Conservation (phyloP, 2,888 invertebrate species). For the Zele albiditarsus region DNA sequence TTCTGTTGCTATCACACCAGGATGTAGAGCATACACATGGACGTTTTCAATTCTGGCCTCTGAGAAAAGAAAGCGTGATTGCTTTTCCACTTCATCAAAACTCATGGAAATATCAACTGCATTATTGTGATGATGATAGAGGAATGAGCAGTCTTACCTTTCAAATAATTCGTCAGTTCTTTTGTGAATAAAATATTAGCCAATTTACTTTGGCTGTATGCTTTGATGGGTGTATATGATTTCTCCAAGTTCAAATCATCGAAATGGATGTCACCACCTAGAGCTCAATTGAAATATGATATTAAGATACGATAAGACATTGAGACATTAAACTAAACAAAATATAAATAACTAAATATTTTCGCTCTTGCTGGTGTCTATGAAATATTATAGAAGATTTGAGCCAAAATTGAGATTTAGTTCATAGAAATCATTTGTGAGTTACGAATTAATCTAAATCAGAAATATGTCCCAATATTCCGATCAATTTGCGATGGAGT, state of each 20-base stretch:
- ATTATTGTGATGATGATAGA: too few relatives aligned
- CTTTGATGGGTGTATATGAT: constrained; percentile 78
- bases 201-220: constrained; percentile 86
- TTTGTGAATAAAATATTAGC: constrained; percentile 85
- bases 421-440: too few relatives aligned
- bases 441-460: too few relatives aligned
- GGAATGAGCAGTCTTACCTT: constrained; percentile 73
- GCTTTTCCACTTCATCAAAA: too few relatives aligned
- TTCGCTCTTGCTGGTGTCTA: too few relatives aligned
- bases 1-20: constrained; percentile 85
- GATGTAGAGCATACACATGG: constrained; percentile 82
- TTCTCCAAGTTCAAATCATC: constrained; percentile 83
- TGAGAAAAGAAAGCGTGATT: constrained; percentile 29
- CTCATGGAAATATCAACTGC: too few relatives aligned
- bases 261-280: constrained; percentile 77
- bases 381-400: too few relatives aligned
- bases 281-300: constrained; percentile 52
- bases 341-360: neutral
- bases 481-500: constrained; percentile 47
- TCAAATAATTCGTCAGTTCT: constrained; percentile 79
- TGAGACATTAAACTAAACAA: neutral
- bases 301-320: neutral
- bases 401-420: too few relatives aligned
- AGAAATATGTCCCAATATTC: neutral
- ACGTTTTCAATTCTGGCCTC: constrained; percentile 72